Conservation (phyloP, 2,797 vertebrate genomes). For the Pagetopsis macropterus region DNA sequence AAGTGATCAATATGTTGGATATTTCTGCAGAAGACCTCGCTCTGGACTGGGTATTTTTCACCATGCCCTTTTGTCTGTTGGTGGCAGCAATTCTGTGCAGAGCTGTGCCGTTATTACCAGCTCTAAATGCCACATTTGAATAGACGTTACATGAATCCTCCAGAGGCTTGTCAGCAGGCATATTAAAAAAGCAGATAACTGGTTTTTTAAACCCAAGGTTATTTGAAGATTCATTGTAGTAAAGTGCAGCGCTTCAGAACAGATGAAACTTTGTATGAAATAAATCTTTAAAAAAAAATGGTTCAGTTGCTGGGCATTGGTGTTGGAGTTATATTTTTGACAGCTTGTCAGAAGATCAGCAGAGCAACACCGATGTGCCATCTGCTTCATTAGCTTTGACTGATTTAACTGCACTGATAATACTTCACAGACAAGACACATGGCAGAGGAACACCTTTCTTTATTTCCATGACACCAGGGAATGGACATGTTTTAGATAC, state of each 20-base stretch:
- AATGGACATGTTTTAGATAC: conserved; percentile 32
- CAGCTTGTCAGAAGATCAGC: conserved; percentile 28
- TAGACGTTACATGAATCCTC: conserved; percentile 47
- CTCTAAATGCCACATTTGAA: conserved; percentile 52
- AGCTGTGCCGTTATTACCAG: conserved; percentile 12
- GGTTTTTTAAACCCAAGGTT: conserved; percentile 48
- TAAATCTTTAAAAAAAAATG: conserved; percentile 18
- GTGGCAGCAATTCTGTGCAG: conserved; percentile 25
- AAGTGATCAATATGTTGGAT: neutral
- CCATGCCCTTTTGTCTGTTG: conserved; percentile 18
- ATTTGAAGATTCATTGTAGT: conserved; percentile 29
- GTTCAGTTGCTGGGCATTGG: conserved; percentile 5
- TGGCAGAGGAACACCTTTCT: conserved; percentile 15
- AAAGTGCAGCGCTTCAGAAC: neutral
- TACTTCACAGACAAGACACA: conserved; percentile 20
- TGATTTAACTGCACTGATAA: conserved; percentile 22
- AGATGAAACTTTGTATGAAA: conserved; percentile 39
- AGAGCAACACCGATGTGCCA: conserved; percentile 14
- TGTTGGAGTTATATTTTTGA: conserved; percentile 28
- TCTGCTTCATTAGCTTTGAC: neutral
- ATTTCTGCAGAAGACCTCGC: neutral
- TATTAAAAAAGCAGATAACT: conserved; percentile 28
- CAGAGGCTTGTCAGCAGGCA: conserved; percentile 27
- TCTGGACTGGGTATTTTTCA: neutral
- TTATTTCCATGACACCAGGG: conserved; percentile 28